phyloP scores from a whole-genome alignment of 1,140 invertebrate species.

The Bombus confusus region DNA sequence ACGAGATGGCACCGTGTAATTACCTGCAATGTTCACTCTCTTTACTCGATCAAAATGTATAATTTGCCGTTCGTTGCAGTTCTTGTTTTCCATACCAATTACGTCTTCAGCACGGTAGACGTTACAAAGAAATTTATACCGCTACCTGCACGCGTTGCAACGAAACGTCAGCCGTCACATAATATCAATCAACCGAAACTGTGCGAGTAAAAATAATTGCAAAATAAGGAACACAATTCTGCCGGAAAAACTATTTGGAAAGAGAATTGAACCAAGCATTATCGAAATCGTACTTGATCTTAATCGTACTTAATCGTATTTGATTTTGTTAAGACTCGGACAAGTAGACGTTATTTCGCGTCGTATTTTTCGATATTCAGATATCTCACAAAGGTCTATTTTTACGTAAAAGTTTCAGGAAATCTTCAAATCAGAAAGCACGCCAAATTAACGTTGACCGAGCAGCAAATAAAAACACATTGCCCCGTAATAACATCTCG shows the following conservation, averaged over 20 bases:
- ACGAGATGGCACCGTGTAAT: not conserved
- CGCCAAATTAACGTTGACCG: not conserved
- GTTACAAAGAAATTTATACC: not conserved
- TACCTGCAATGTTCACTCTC: not conserved
- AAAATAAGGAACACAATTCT: too few species aligned
- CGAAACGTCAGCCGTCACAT: not conserved
- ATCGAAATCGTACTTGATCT: too few species aligned
- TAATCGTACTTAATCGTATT: too few species aligned
- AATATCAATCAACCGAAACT: too few species aligned
- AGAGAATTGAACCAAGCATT: too few species aligned
- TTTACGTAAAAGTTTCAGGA: not conserved
- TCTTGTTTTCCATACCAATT: not conserved
- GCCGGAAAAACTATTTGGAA: too few species aligned
- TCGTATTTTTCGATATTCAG: not conserved
- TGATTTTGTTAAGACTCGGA: too few species aligned
- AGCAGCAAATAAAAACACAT: not conserved
- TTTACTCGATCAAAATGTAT: conserved; percentile 5
- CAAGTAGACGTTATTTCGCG: not conserved
- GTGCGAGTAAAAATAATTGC: too few species aligned
- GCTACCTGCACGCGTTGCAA: not conserved
- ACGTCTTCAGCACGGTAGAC: not conserved
- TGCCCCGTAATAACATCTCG: not conserved
- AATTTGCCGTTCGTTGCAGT: not conserved
- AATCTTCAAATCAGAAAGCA: not conserved
- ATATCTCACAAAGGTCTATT: not conserved